These are phyloP conservation scores for Hybognathus amarus DNA, from an alignment of 2,797 vertebrate species.

Conservation along the genomic window DNA sequence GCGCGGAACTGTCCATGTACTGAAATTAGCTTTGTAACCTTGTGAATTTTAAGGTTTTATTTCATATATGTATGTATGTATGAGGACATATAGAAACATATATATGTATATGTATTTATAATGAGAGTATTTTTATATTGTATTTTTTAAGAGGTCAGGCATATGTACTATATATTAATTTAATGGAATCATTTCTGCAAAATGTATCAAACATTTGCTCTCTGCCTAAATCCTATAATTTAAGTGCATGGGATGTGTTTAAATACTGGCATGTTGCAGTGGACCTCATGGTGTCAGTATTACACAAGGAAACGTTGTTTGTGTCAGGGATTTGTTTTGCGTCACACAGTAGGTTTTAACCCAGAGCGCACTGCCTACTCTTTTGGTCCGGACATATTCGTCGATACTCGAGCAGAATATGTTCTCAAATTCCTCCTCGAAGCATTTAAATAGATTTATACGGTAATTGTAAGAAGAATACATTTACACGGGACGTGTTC, in stretches of 20 bases:
- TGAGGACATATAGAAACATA: no score
- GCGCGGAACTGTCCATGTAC: background rate
- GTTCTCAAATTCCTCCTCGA: background rate
- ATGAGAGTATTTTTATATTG: background rate
- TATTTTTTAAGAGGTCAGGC: background rate
- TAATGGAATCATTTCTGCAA: background rate
- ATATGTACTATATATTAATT: background rate
- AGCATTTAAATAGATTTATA: background rate
- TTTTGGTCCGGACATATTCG: background rate
- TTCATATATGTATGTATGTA: no score
- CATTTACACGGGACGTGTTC: background rate
- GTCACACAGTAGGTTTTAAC: background rate
- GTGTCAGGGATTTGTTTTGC: background rate
- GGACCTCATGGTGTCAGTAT: constrained; percentile 36
- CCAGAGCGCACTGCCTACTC: background rate
- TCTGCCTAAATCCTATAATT: background rate
- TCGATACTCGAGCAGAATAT: background rate
- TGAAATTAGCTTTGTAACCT: background rate
- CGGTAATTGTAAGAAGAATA: background rate
- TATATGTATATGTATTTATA: no score
- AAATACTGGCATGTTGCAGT: background rate
- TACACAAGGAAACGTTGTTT: constrained; percentile 17
- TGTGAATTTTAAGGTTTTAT: background rate
- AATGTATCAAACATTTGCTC: background rate
- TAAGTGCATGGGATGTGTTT: background rate